Base-by-base conservation (phyloP, 2,797 vertebrate genomes). In the Periparus ater region DNA sequence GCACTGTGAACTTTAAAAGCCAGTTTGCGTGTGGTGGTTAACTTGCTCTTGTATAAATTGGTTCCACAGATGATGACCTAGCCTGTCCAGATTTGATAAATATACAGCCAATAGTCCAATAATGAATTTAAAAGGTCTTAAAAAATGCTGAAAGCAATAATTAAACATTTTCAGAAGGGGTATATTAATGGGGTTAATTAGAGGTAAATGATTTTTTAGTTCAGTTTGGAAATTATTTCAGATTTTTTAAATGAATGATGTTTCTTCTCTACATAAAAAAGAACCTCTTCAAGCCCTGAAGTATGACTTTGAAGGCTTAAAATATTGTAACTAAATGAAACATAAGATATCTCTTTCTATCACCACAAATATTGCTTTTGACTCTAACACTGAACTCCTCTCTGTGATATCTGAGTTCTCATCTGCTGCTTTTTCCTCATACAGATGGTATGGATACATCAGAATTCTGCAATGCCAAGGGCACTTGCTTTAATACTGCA, bases 1-100 rank as follows among this genome's bases (percentile, higher is more conserved):
- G 80, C 77, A 73, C 89, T 13, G 7, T 94, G 97, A 97, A 97
- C 95, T 97, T 95, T 97, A 98, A 98, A 97, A 98, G 93, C 96
- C 92, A 93, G 91, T 93, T 97, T 96, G 94, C 80, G 89, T 96
- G 93, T 95, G 97, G 95, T 91, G 95, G 96, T 97, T 96, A 95
- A 94, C 93, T 96, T 97, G 93, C 34, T 36, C 94, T 94, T 91
- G 20, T 91, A 91, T 87, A 95, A 93, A 89, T 84, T 67, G 71
- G 61, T 93, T 97, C 97, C 89, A 83, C 63, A 74, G 96, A 94
- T 87, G 90, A 96, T 96, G 92, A 96, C 57, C 94, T 42, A 95
- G 86, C 60, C 93, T 96, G 89, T 92, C 86, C 87, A 95, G 80
- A 32, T 91, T 95, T 89, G 93, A 93, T 81, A 96, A 96, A 95